Evolutionary conservation across 2,113 vertebrate species (phyloP), one percentile per base, ranked within the genome.

Genomic region (Archilochus colubris): DNA sequence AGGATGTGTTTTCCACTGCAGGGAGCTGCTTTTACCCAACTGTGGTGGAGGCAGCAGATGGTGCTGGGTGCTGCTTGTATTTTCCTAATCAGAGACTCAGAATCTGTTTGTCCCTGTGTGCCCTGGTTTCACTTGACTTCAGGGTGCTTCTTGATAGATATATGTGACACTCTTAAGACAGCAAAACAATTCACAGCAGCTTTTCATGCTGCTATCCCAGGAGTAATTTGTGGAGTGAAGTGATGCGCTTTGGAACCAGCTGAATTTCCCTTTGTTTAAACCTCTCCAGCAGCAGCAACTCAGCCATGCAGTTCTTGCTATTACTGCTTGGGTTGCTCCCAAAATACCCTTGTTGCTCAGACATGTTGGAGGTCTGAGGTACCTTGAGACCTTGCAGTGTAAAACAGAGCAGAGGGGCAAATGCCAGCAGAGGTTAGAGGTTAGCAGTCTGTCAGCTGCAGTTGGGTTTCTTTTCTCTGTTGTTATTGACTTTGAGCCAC

Each of bases 221-320:
- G 64, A 92, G 86, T 62, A 44, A 51, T 88, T 86, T 83, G 57
- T 88, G 86, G 28, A 86, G 64, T 3, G 8, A 86, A 90, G n/a
- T 57, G 14, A 63, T 86, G 80, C 77, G 86, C 48, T 68, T 82
- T 88, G 91, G 64, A 86, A 64, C 61, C 50, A 78, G 68, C 21
- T 75, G 91, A 64, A 69, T 76, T 91, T 93, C 69, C 40, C 53
- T 92, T 92, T 93, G 75, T 93, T 89, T 83, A 69, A 92, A 75
- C 53, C 62, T 68, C 66, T 86, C 44, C 58, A 81, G 80, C 68
- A 86, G 81, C 86, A 92, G 68, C 79, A 85, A n/a, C 30, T 82
- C 63, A 82, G 54, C 82, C 50, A 6, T 79, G 69, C 46, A 53
- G 73, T 58, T 74, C 31, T 70, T 84, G 46, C 59, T 88, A 1